Evolutionary conservation across 2,888 invertebrate species (phyloP).

Genomic region (Anthrax anthrax): DNA sequence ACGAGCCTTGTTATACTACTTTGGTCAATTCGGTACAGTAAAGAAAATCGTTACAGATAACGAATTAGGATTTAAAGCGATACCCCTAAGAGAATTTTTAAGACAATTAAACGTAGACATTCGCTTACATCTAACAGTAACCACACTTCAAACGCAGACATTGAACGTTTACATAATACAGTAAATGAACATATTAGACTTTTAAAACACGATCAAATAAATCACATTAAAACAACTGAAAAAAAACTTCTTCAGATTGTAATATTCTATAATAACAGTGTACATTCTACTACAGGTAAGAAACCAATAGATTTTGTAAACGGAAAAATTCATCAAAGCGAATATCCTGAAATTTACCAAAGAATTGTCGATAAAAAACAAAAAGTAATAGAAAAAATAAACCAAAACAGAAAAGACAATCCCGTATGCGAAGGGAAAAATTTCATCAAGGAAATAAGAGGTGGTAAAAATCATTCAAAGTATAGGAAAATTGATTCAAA

Average conservation of each 20-base stretch:
- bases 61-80: conserved; percentile 13
- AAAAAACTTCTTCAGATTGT: background rate
- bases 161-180: background rate
- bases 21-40: conserved; percentile 9
- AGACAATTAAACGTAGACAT: background rate
- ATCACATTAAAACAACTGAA: background rate
- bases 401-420: background rate
- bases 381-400: background rate
- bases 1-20: conserved; percentile 9
- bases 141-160: background rate
- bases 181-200: background rate
- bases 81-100: conserved; percentile 1
- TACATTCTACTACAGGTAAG: conserved; percentile 4
- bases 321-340: background rate
- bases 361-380: background rate
- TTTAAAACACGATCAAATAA: background rate
- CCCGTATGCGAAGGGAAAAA: background rate
- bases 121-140: conserved; percentile 1
- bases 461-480: background rate
- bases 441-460: background rate
- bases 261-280: conserved; percentile 1
- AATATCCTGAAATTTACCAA: background rate
- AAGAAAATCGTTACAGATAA: conserved; percentile 12
- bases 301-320: conserved; percentile 3
- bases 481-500: background rate